These are phyloP conservation scores for Petrocephalus schoutedeni DNA, from an alignment of 2,797 vertebrate species.

Conservation along the genomic window DNA sequence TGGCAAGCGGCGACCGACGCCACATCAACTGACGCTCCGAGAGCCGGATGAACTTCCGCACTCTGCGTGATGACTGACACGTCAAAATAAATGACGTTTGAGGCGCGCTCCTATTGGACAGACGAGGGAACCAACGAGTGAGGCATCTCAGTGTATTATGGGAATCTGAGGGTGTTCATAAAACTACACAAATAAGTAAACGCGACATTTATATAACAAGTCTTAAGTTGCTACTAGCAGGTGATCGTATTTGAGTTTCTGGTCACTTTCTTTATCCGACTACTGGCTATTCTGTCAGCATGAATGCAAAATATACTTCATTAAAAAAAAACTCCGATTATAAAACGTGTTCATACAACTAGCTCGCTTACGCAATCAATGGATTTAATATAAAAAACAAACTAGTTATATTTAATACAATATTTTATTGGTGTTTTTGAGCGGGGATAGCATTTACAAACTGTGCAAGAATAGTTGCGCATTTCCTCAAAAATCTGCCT, in stretches of 20 bases:
- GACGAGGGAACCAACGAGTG: constrained; percentile 35
- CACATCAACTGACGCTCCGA: constrained; percentile 5
- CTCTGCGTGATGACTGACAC: constrained; percentile 42
- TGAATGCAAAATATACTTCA: background rate
- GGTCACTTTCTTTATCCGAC: background rate
- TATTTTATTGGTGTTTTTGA: constrained; percentile 44
- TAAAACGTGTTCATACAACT: background rate
- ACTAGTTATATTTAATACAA: background rate
- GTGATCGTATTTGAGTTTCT: background rate
- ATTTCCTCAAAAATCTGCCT: background rate
- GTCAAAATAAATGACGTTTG: constrained; percentile 43
- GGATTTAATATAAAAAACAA: background rate
- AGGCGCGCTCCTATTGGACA: constrained; percentile 49
- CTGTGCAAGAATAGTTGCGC: constrained; percentile 46
- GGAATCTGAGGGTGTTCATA: constrained; percentile 10
- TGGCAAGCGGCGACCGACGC: constrained; percentile 8
- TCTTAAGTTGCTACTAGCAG: background rate
- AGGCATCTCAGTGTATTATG: constrained; percentile 10
- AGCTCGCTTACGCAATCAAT: background rate
- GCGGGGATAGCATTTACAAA: constrained; percentile 59
- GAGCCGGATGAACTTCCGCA: constrained; percentile 30
- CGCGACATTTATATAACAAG: background rate
- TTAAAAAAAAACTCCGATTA: background rate
- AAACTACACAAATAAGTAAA: background rate
- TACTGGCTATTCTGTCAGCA: background rate